Evolutionary conservation across 2,888 invertebrate genomes (phyloP), one percentile per base, ranked within the genome.

Genomic region (Marasmarcha lunaedactyla): DNA sequence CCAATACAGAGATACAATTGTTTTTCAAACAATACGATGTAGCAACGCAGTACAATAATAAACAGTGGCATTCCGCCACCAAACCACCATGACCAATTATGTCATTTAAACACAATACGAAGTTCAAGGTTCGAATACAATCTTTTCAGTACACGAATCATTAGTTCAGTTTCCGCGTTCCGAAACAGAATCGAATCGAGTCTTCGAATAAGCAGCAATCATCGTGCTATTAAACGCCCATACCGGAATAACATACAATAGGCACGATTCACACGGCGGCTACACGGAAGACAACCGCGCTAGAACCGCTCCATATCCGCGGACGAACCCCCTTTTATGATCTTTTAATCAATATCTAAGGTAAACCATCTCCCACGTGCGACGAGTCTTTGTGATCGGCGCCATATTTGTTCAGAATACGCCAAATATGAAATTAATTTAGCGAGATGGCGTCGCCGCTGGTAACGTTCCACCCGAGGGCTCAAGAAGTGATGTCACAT

Each of bases 201-300:
- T 65, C 50, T 47, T 30, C 30, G 11, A 9, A 30, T 4, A 10
- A 30, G 54, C 54, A 47, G 60, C 61, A 65, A 69, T 65, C 62
- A 61, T 50, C 30, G 13, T 12, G 35, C 62, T 53, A 69, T 71
- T 72, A 68, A 64, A 66, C 74, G 68, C 68, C 77, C 65, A 71
- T 65, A 55, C 61, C 54, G 57, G 36, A 30, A 30, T 30, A 4
- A n/a, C 11, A 30, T 11, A 30, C 30, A 30, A 30, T 30, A n/a
- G 30, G 2, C 30, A 35, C 15, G 33, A 35, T 35, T 33, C n/a
- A 25, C 39, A 39, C 26, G 25, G 14, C 35, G n/a, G 12, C 25
- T 39, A 39, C 39, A 25, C 26, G 26, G 35, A 39, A 39, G 20
- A 20, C n/a, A n/a, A n/a, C n/a, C 30, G 11, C 10, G 3, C 9